phyloP scores from a whole-genome alignment of 1,140 invertebrate genomes.

The Zaprionus kolodkinae region DNA sequence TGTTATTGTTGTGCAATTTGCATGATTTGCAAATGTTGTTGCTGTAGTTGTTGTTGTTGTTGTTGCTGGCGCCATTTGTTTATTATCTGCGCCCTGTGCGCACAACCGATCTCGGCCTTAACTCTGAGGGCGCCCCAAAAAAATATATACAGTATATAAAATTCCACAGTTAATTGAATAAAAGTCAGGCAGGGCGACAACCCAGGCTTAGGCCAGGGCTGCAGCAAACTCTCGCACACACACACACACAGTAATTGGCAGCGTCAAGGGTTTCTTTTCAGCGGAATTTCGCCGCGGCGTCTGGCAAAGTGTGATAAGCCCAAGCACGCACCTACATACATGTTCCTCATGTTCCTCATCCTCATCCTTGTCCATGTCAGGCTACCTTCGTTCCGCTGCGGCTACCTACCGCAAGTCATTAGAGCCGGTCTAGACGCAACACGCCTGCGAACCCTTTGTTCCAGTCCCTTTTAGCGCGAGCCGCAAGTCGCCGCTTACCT shows the following conservation, averaged over 20 bases:
- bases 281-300: conserved; percentile 59
- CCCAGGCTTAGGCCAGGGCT: conserved; percentile 8
- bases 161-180: conserved; percentile 77
- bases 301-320: conserved; percentile 65
- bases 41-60: conserved; percentile 19
- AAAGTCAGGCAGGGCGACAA: conserved; percentile 49
- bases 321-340: conserved; percentile 32
- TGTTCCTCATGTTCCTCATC: background rate
- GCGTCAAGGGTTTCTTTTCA: conserved; percentile 50
- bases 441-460: conserved; percentile 71
- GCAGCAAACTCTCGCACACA: conserved; percentile 25
- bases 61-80: conserved; percentile 70
- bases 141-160: conserved; percentile 25
- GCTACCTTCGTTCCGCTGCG: conserved; percentile 30
- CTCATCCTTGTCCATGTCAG: background rate
- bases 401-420: conserved; percentile 71
- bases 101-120: conserved; percentile 63
- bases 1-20: conserved; percentile 64
- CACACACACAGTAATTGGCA: conserved; percentile 74
- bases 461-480: conserved; percentile 47
- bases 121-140: conserved; percentile 35
- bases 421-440: conserved; percentile 70
- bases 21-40: conserved; percentile 66
- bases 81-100: conserved; percentile 38
- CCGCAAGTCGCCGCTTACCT: conserved; percentile 34